These are phyloP conservation scores for Xenopus petersii DNA, from an alignment of 2,797 vertebrate genomes.

Conservation along the genomic window DNA sequence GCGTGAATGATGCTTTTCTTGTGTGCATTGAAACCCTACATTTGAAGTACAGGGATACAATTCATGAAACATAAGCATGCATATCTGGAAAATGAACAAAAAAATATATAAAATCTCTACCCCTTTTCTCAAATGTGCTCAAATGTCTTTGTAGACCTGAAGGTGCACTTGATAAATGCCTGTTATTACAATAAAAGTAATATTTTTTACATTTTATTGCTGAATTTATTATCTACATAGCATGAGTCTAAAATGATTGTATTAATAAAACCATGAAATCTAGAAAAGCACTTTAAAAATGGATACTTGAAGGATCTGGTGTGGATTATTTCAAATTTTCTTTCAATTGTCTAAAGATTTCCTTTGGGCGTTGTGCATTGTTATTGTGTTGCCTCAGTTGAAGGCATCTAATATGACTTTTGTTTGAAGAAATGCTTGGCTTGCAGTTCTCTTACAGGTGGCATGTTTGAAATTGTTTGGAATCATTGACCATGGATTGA, in stretches of 20 bases:
- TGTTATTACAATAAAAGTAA: conserved; percentile 55
- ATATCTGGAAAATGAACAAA: conserved; percentile 43
- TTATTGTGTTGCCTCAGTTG: background rate
- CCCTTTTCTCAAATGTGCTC: conserved; percentile 55
- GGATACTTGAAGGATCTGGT: background rate
- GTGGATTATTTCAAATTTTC: too few species aligned
- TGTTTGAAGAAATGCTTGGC: background rate
- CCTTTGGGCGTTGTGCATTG: background rate
- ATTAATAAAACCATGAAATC: background rate
- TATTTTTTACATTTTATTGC: conserved; percentile 8
- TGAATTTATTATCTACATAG: conserved; percentile 34
- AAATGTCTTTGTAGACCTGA: conserved; percentile 71
- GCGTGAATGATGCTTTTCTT: conserved; percentile 52
- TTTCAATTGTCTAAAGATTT: background rate
- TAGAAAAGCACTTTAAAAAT: background rate
- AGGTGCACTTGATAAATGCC: conserved; percentile 67
- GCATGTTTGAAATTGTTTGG: too few species aligned
- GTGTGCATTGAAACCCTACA: conserved; percentile 53
- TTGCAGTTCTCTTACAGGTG: background rate
- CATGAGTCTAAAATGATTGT: conserved; percentile 24
- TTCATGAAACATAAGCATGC: conserved; percentile 62
- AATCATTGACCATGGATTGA: too few species aligned
- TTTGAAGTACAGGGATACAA: conserved; percentile 51
- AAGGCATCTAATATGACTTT: background rate
- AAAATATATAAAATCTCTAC: conserved; percentile 50